Percentiles rank a stretch among this genome's conserved stretches.
Conservation (phyloP, 2,113 vertebrate species). For the Dicrurus megarhynchus region DNA sequence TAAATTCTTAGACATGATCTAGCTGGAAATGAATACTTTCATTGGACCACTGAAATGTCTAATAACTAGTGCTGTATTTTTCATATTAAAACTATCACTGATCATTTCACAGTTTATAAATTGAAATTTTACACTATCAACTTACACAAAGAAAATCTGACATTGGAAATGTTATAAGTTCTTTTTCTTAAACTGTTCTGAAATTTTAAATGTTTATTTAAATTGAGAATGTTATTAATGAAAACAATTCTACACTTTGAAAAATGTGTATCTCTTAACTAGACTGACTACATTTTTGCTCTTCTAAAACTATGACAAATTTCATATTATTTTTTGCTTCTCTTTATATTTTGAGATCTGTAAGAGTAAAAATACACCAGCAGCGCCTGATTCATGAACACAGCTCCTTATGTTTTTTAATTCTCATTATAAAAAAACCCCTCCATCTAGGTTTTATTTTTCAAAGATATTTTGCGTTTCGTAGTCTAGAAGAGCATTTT, state of each 20-base stretch:
- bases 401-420: neutral
- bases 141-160: constrained; percentile 31
- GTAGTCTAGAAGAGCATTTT: neutral
- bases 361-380: neutral
- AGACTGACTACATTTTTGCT: neutral
- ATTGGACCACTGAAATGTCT: constrained; percentile 21
- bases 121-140: constrained; percentile 20
- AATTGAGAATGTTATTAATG: constrained; percentile 42
- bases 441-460: neutral
- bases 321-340: neutral
- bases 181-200: neutral
- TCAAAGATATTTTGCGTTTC: neutral
- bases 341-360: neutral
- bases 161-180: neutral
- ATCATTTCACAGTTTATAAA: constrained; percentile 51
- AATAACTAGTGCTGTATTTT: constrained; percentile 21
- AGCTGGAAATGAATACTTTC: constrained; percentile 48
- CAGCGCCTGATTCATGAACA: neutral
- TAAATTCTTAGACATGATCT: constrained; percentile 69
- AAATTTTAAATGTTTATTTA: constrained; percentile 7
- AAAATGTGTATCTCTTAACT: neutral
- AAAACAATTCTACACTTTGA: constrained; percentile 13
- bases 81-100: constrained; percentile 21
- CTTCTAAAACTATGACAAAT: neutral
- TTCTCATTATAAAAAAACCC: neutral